Conservation (phyloP, 1,140 invertebrate genomes). For the Dreissena rostriformis region DNA sequence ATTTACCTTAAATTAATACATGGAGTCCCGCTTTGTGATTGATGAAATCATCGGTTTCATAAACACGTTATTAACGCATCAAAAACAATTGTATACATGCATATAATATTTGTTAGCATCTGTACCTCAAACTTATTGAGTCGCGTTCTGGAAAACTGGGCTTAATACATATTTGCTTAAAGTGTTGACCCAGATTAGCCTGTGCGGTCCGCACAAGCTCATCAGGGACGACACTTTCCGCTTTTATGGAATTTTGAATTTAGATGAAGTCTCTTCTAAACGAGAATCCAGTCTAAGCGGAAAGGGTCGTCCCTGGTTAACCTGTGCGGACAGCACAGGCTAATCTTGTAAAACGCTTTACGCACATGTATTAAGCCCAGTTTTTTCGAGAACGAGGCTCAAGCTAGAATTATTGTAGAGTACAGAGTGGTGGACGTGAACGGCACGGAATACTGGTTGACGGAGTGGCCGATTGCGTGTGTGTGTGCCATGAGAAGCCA, state of each 20-base stretch:
- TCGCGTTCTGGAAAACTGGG: too few species aligned
- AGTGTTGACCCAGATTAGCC: too few species aligned
- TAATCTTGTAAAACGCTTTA: not conserved
- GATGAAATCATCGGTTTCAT: too few species aligned
- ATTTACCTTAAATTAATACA: too few species aligned
- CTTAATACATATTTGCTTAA: too few species aligned
- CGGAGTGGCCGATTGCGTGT: constrained; percentile 23
- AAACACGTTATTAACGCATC: too few species aligned
- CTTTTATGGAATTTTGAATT: not conserved
- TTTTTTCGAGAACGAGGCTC: not conserved
- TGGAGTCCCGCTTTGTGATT: too few species aligned
- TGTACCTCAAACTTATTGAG: too few species aligned
- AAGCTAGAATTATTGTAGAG: not conserved
- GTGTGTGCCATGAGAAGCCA: not conserved
- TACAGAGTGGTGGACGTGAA: not conserved
- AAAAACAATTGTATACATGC: too few species aligned
- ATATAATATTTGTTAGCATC: too few species aligned
- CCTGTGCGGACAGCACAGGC: not conserved
- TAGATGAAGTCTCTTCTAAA: not conserved
- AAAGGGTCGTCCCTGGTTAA: not conserved
- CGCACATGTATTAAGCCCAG: not conserved
- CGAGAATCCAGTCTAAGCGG: not conserved
- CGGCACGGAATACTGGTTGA: not conserved
- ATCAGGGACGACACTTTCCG: too few species aligned
- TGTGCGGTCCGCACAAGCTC: too few species aligned